A percentile compares a stretch with the other conserved stretches of the same genome.
phyloP scores from a whole-genome alignment of 2,113 vertebrate genomes.

The Ovis aries region ARS-UI_Ramb_v3.0 NC_056079.1:18660001-18660500 shows the following conservation, averaged over 20 bases:
- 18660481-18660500: background rate
- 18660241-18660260: background rate
- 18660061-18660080: background rate
- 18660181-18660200: background rate
- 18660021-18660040: background rate
- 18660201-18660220: background rate
- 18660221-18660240: background rate
- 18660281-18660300: background rate
- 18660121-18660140: background rate
- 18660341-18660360: background rate
- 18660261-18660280: background rate
- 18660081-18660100: background rate
- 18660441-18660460: background rate
- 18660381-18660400: background rate
- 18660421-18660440: background rate
- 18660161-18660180: background rate
- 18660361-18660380: background rate
- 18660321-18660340: background rate
- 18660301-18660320: background rate
- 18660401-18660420: background rate
- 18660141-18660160: background rate
- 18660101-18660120: background rate
- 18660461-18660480: background rate
- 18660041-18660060: background rate
- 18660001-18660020: background rate